Conservation (phyloP, 2,888 invertebrate species). For the Idaea dimidiata region DNA sequence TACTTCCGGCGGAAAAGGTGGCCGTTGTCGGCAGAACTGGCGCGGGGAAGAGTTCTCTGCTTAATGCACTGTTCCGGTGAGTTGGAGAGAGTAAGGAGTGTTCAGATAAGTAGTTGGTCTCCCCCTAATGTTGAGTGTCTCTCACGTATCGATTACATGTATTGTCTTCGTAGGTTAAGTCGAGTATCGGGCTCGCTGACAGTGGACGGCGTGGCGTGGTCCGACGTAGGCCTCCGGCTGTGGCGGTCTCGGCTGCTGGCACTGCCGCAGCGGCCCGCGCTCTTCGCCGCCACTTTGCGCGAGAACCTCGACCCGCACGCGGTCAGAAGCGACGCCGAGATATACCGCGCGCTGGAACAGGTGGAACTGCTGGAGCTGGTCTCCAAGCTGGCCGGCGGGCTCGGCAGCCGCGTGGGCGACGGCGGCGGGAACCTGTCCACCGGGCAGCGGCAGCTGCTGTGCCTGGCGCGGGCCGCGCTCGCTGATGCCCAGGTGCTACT, state of each 20-base stretch:
- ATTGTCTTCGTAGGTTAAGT: slow-evolving; percentile 60
- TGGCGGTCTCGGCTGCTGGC: slow-evolving; percentile 81
- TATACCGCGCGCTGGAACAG: slow-evolving; percentile 88
- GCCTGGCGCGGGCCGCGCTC: slow-evolving; percentile 86
- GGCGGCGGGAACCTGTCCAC: slow-evolving; percentile 85
- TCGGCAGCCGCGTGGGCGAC: slow-evolving; percentile 82
- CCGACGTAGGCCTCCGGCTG: slow-evolving; percentile 73
- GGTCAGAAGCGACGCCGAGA: slow-evolving; percentile 81
- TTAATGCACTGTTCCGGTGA: slow-evolving; percentile 87
- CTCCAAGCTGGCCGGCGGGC: slow-evolving; percentile 74
- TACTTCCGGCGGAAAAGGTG: slow-evolving; percentile 82
- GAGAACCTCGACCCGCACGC: slow-evolving; percentile 89
- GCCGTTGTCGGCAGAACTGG: slow-evolving; percentile 92
- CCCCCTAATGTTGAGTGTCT: neutral
- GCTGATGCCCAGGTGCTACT: slow-evolving; percentile 85
- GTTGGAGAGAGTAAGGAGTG: slow-evolving; percentile 5
- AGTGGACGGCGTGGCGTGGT: slow-evolving; percentile 68
- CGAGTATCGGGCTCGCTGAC: slow-evolving; percentile 62
- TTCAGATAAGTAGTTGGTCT: neutral
- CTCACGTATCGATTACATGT: too few relatives aligned
- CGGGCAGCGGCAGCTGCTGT: slow-evolving; percentile 86
- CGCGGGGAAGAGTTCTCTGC: slow-evolving; percentile 89
- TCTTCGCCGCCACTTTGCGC: slow-evolving; percentile 88
- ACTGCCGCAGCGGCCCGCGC: slow-evolving; percentile 85
- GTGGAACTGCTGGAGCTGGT: slow-evolving; percentile 84